phyloP scores from a whole-genome alignment of 1,140 invertebrate genomes.

The Eulimnadia texana region DNA sequence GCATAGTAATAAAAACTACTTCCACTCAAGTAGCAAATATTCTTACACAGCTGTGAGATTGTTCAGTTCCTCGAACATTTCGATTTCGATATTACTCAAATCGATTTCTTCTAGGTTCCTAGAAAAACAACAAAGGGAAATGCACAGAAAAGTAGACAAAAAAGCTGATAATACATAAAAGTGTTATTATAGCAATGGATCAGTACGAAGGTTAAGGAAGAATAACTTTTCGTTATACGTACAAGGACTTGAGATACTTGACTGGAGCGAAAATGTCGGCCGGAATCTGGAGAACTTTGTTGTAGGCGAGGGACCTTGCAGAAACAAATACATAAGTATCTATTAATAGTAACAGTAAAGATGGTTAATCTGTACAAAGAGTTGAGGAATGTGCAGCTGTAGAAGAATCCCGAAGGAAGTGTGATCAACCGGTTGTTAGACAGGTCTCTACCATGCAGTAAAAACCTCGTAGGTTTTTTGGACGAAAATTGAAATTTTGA shows the following conservation, averaged over 20 bases:
- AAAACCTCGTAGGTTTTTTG: too few species aligned
- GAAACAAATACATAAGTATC: not conserved
- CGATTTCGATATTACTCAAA: constrained; percentile 33
- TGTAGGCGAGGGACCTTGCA: not conserved
- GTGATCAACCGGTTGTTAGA: not conserved
- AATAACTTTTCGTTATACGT: too few species aligned
- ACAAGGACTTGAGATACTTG: constrained; percentile 6
- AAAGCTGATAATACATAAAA: too few species aligned
- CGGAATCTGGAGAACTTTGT: not conserved
- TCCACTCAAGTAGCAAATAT: too few species aligned
- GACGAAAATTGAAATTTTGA: too few species aligned
- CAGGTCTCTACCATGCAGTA: constrained; percentile 6
- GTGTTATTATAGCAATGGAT: too few species aligned
- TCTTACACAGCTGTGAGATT: constrained; percentile 38
- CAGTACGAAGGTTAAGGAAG: too few species aligned
- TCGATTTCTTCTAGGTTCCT: constrained; percentile 24
- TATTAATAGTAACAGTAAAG: not conserved
- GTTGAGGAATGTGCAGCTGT: constrained; percentile 6
- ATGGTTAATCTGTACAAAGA: constrained; percentile 16
- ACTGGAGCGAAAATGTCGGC: not conserved
- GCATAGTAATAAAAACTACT: too few species aligned
- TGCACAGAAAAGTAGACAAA: too few species aligned
- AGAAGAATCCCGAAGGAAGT: not conserved
- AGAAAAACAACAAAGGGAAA: too few species aligned
- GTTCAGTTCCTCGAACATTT: constrained; percentile 35